Evolutionary conservation across 2,888 invertebrate genomes (phyloP).

Genomic region (Chrysolina oricalcia): DNA sequence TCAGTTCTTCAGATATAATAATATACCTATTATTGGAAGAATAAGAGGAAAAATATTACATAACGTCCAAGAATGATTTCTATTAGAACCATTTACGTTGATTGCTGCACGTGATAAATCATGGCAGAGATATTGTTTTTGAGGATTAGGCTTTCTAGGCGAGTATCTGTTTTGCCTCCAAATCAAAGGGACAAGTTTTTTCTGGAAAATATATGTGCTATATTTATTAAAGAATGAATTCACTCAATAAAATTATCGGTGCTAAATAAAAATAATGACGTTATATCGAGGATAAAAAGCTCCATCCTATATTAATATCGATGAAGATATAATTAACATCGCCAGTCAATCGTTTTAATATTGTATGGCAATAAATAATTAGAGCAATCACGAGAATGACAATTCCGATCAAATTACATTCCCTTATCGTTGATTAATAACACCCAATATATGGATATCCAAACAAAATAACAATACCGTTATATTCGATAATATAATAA

Average conservation of each 20-base stretch:
- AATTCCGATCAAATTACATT: conserved; percentile 58
- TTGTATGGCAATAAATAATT: conserved; percentile 48
- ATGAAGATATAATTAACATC: conserved; percentile 16
- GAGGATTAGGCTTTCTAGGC: too few relatives aligned
- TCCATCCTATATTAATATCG: conserved; percentile 19
- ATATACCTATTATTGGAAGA: too few relatives aligned
- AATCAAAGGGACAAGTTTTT: too few relatives aligned
- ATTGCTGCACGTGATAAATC: too few relatives aligned
- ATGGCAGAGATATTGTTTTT: too few relatives aligned
- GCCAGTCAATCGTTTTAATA: conserved; percentile 42
- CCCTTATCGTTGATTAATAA: conserved; percentile 56
- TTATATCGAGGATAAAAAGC: conserved; percentile 3
- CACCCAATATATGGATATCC: conserved; percentile 61
- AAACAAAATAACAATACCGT: conserved; percentile 60
- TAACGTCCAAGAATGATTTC: too few relatives aligned
- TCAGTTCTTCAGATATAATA: too few relatives aligned
- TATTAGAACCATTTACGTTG: too few relatives aligned
- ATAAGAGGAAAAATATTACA: too few relatives aligned
- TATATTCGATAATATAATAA: conserved; percentile 61
- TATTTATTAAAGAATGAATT: background rate
- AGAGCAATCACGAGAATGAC: conserved; percentile 52
- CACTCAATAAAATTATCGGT: background rate
- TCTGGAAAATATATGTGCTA: too few relatives aligned
- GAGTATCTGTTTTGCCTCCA: too few relatives aligned
- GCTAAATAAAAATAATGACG: background rate